phyloP scores from a whole-genome alignment of 1,140 invertebrate species.

The Sarcophaga bullata region DNA sequence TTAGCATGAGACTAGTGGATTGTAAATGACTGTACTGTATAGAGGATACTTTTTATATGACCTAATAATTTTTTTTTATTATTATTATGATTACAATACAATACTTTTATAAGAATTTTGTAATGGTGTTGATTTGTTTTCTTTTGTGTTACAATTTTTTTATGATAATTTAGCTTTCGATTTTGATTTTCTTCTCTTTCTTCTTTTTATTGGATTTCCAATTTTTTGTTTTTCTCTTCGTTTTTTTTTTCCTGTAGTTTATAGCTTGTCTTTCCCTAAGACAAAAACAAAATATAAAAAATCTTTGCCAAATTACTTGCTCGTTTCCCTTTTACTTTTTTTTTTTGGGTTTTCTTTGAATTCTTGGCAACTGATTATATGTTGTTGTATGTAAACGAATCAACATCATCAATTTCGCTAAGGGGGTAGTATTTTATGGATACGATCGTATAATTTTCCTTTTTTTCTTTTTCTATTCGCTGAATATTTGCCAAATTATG shows the following conservation, averaged over 20 bases:
- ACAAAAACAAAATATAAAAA: constrained; percentile 27
- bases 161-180: constrained; percentile 5
- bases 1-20: too few relatives aligned
- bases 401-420: constrained; percentile 33
- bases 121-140: constrained; percentile 5
- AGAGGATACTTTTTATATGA: too few relatives aligned
- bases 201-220: constrained; percentile 15
- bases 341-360: constrained; percentile 1
- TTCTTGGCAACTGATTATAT: constrained; percentile 7
- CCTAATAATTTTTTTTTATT: too few relatives aligned
- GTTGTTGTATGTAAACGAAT: not conserved
- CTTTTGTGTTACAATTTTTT: constrained; percentile 5
- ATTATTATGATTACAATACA: too few relatives aligned
- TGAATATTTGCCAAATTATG: constrained; percentile 25
- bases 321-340: not conserved
- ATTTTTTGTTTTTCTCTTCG: not conserved
- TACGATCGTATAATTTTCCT: constrained; percentile 9
- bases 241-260: not conserved
- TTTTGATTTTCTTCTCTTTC: constrained; percentile 28
- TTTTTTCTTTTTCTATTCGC: not conserved
- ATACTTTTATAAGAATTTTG: too few relatives aligned
- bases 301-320: constrained; percentile 36
- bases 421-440: constrained; percentile 17
- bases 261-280: not conserved
- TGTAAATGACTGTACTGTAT: too few relatives aligned